Conservation (phyloP, 2,888 invertebrate genomes). For the Thelaira solivaga region DNA sequence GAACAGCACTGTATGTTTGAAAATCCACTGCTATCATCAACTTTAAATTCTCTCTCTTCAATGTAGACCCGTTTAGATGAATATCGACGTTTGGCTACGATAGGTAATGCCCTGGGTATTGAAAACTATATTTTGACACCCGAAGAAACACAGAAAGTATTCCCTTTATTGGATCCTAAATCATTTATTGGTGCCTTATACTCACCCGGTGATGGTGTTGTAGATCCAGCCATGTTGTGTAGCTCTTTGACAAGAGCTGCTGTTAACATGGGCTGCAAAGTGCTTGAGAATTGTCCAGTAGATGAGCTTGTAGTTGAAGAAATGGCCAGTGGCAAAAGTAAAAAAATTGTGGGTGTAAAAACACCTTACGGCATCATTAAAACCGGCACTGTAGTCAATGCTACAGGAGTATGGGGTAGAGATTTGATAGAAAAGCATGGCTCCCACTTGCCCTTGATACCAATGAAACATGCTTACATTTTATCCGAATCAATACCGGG, state of each 20-base stretch:
- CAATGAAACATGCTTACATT: constrained; percentile 93
- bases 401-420: constrained; percentile 87
- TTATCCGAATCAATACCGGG: constrained; percentile 88
- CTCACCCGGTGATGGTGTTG: constrained; percentile 88
- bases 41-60: constrained; percentile 6
- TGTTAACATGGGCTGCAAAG: constrained; percentile 83
- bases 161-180: constrained; percentile 86
- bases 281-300: constrained; percentile 86
- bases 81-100: constrained; percentile 87
- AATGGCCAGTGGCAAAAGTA: constrained; percentile 76
- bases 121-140: constrained; percentile 86
- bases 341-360: constrained; percentile 85
- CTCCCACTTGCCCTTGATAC: constrained; percentile 84
- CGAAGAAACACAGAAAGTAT: constrained; percentile 85
- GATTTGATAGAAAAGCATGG: constrained; percentile 78
- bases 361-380: constrained; percentile 85
- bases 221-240: constrained; percentile 90
- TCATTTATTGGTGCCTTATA: constrained; percentile 87
- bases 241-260: constrained; percentile 86
- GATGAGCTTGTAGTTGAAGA: constrained; percentile 83
- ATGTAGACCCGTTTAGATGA: constrained; percentile 86
- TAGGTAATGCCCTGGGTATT: constrained; percentile 88
- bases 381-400: constrained; percentile 87
- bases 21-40: background rate
- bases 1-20: no score